Evolutionary conservation across 2,888 invertebrate species (phyloP), one percentile per base, ranked within the genome.

Genomic region (Drosophila melanosoma): DNA sequence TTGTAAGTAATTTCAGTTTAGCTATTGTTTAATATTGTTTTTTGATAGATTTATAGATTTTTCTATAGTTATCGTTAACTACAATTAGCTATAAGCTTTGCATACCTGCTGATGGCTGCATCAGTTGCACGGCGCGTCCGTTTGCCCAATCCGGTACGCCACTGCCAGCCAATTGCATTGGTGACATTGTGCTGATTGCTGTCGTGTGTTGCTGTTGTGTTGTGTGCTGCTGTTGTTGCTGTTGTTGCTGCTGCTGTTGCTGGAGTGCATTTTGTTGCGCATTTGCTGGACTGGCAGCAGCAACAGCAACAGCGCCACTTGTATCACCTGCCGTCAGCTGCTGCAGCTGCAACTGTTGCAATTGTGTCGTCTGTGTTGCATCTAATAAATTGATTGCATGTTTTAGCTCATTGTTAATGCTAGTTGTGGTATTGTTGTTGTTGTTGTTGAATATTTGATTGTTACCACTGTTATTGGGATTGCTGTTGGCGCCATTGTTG

Each of bases 41-140:
- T 1, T 45, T 10, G 10, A 40, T 45, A 8, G n/a, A n/a, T 23
- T 45, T 23, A 3, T 12, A 12, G 12, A 45, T 15, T 45, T 11
- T 26, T 49, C 49, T 23, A 12, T 12, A 1, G 11, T 26, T 17
- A 17, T 17, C 12, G 8, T 4, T 45, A 23, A 15, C 8, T 45
- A 7, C 8, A 8, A 23, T 15, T 45, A 1, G 23, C 45, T 4
- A 8, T 45, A 23, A 45, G 20, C 23, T 54, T 11, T 20, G 15
- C 53, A 8, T 56, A 3, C 96, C 95, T 57, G 91, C 74, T 1
- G 91, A 89, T 69, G 96, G 96, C 87, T 97, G 97, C 83, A 98
- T 97, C 32, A 98, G 96, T 92, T 98, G 97, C 38, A 98, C 96
- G 7, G 96, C 94, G n/a, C 96, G 95, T 77, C 96, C 95, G 62